Conservation (phyloP, 2,888 invertebrate species). For the Meandrusa payeni region DNA sequence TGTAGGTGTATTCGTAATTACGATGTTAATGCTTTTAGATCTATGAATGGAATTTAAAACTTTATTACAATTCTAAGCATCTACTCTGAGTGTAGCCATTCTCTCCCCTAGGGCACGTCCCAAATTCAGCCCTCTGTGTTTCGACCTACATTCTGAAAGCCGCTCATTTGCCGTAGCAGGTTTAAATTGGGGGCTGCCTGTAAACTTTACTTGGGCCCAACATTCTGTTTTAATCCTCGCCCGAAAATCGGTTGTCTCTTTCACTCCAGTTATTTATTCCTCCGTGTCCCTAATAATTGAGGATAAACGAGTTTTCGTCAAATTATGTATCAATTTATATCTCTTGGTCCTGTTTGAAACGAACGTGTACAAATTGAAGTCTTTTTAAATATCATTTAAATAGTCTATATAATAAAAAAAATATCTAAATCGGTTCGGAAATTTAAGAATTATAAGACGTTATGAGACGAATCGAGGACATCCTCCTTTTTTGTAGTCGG, state of each 20-base stretch:
- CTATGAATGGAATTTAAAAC: conserved; percentile 10
- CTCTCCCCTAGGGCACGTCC: conserved; percentile 64
- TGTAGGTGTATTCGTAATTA: too few relatives aligned
- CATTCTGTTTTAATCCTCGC: conserved; percentile 33
- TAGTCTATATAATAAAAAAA: too few relatives aligned
- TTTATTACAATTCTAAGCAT: conserved; percentile 8
- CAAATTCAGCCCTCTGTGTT: conserved; percentile 70
- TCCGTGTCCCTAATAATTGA: conserved; percentile 19
- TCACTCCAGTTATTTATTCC: conserved; percentile 31
- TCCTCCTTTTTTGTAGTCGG: too few relatives aligned
- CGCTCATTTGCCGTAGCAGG: conserved; percentile 67
- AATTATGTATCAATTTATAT: conserved; percentile 8
- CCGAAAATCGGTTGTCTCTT: conserved; percentile 39
- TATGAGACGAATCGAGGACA: too few relatives aligned
- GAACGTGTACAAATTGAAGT: too few relatives aligned
- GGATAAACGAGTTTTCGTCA: conserved; percentile 8
- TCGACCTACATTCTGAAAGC: conserved; percentile 72
- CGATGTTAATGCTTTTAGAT: background rate
- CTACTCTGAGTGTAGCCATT: conserved; percentile 18
- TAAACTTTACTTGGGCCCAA: conserved; percentile 60
- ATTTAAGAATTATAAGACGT: too few relatives aligned
- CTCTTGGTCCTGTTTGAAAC: too few relatives aligned
- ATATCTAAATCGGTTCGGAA: too few relatives aligned
- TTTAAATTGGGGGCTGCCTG: conserved; percentile 70
- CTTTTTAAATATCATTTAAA: too few relatives aligned